Evolutionary conservation across 2,113 vertebrate genomes (phyloP).

Genomic region (Prionailurus bengalensis): DNA sequence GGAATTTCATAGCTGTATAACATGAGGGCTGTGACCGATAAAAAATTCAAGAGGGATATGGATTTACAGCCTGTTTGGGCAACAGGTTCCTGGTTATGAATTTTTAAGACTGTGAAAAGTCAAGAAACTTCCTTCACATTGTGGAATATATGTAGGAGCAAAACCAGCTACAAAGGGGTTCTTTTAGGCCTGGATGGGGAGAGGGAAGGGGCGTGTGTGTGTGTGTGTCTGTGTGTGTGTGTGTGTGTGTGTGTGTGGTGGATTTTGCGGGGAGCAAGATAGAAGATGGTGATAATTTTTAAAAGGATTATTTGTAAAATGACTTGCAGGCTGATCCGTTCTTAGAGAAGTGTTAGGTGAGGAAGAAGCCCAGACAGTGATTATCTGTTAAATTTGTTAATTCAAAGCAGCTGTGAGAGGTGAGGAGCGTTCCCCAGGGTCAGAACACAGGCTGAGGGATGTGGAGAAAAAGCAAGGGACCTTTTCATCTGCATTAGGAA

Average conservation of each 20-base stretch:
- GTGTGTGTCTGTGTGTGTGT: not conserved
- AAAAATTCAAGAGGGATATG: not conserved
- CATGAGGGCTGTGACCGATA: not conserved
- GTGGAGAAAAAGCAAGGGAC: not conserved
- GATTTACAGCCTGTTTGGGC: not conserved
- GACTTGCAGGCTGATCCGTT: not conserved
- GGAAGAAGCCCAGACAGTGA: not conserved
- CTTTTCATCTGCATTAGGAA: not conserved
- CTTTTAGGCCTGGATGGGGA: not conserved
- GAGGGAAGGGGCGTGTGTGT: not conserved
- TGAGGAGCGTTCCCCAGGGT: not conserved
- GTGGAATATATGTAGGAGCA: not conserved
- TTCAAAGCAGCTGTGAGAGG: not conserved
- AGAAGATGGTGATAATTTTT: not conserved
- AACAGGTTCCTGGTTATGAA: not conserved
- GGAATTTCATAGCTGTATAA: not conserved
- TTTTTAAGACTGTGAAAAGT: slow-evolving; percentile 28
- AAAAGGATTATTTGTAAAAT: slow-evolving; percentile 25
- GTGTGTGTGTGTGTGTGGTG: not conserved
- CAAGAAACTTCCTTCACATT: not conserved
- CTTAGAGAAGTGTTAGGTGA: not conserved
- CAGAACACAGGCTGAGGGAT: not conserved
- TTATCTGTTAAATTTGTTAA: slow-evolving; percentile 7
- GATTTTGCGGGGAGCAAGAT: not conserved
- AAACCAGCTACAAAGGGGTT: not conserved